Percentiles rank a stretch among this genome's conserved stretches.
Conservation (phyloP, 2,888 invertebrate genomes). For the Altica lythri region DNA sequence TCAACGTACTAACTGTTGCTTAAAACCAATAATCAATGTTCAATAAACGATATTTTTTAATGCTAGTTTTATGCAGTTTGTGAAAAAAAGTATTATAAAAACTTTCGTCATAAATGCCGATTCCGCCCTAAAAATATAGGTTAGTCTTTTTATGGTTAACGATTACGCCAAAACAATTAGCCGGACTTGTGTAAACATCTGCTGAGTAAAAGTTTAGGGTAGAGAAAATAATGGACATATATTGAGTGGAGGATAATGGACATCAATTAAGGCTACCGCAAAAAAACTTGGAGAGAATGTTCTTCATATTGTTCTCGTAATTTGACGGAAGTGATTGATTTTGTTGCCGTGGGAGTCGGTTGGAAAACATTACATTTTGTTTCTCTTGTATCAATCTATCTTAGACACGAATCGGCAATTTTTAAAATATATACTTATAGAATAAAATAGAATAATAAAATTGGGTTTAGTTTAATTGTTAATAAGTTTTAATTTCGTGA, state of each 20-base stretch:
- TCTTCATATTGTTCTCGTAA: constrained; percentile 35
- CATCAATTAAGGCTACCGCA: constrained; percentile 35
- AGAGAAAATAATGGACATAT: constrained; percentile 38
- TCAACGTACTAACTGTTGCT: too few relatives aligned
- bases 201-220: constrained; percentile 25
- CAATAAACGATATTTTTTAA: too few relatives aligned
- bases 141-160: background rate
- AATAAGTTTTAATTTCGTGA: too few relatives aligned
- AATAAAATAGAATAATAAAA: too few relatives aligned
- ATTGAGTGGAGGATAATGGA: constrained; percentile 38
- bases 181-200: constrained; percentile 29
- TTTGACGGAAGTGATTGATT: constrained; percentile 38
- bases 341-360: constrained; percentile 6
- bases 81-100: too few relatives aligned
- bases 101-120: background rate
- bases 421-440: too few relatives aligned
- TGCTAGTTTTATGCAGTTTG: too few relatives aligned
- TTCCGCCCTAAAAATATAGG: background rate
- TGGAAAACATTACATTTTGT: background rate
- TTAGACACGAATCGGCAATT: too few relatives aligned
- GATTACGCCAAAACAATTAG: constrained; percentile 19
- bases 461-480: too few relatives aligned
- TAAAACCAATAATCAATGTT: too few relatives aligned
- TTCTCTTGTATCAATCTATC: too few relatives aligned
- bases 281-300: constrained; percentile 28